phyloP scores from a whole-genome alignment of 2,888 invertebrate genomes.

The Serrognathus titanus region DNA sequence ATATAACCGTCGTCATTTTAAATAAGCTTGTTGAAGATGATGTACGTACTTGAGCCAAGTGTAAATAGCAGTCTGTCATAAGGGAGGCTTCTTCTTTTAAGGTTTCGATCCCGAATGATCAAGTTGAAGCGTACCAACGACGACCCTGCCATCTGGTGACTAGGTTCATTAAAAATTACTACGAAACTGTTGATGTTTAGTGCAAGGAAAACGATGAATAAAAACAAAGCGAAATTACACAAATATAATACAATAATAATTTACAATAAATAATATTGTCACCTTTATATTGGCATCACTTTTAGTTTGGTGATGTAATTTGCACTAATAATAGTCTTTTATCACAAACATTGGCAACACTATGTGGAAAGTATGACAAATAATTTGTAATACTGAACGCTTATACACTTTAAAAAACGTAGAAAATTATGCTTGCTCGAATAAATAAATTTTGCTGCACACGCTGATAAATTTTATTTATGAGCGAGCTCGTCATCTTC shows the following conservation, averaged over 20 bases:
- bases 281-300: constrained; percentile 33
- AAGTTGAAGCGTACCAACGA: neutral
- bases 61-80: neutral
- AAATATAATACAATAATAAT: constrained; percentile 33
- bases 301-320: constrained; percentile 31
- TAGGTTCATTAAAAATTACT: neutral
- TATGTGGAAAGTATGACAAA: constrained; percentile 15
- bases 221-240: constrained; percentile 13
- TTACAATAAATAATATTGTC: constrained; percentile 42
- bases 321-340: constrained; percentile 32
- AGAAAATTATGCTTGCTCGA: neutral
- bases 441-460: neutral
- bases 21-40: constrained; percentile 70
- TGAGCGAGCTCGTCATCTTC: neutral
- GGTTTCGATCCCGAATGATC: neutral
- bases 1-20: constrained; percentile 69
- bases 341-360: constrained; percentile 47
- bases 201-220: neutral
- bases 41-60: constrained; percentile 40
- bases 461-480: neutral
- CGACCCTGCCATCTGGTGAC: neutral
- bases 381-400: constrained; percentile 12
- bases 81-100: neutral
- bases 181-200: neutral
- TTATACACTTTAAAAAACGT: neutral